These are phyloP conservation scores for Lamellibrachia satsuma DNA, from an alignment of 2,888 invertebrate genomes.

Conservation along the genomic window DNA sequence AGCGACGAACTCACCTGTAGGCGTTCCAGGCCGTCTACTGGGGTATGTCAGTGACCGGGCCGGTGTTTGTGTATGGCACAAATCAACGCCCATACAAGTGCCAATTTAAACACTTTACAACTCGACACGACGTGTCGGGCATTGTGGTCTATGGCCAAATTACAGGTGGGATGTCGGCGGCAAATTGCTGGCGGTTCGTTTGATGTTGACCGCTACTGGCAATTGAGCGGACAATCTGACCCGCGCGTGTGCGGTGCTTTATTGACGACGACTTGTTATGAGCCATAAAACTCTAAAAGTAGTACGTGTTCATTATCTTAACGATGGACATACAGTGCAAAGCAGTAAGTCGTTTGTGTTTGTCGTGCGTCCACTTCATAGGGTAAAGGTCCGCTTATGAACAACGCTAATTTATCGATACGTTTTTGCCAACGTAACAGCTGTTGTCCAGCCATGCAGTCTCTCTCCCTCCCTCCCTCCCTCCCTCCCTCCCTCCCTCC, in stretches of 20 bases:
- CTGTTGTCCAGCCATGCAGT: not conserved
- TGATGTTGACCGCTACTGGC: not conserved
- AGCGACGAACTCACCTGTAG: not conserved
- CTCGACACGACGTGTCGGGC: constrained; percentile 10
- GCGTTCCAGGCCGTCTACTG: not conserved
- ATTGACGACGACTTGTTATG: constrained; percentile 17
- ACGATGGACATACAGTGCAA: constrained; percentile 9
- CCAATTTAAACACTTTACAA: constrained; percentile 11
- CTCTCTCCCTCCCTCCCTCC: too few relatives aligned
- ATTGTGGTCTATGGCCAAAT: not conserved
- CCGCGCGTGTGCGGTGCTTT: not conserved
- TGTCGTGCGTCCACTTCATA: not conserved
- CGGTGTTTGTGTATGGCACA: not conserved
- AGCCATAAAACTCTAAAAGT: constrained; percentile 13
- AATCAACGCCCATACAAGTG: not conserved
- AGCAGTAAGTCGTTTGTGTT: constrained; percentile 6
- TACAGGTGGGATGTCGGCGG: not conserved
- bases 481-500: too few relatives aligned
- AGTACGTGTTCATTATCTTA: constrained; percentile 17
- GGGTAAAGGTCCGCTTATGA: not conserved
- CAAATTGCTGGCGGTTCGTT: constrained; percentile 1
- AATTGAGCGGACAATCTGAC: not conserved
- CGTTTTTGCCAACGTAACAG: not conserved
- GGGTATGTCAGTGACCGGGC: not conserved
- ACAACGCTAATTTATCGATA: not conserved